Evolutionary conservation across 2,113 vertebrate species (phyloP).

Genomic region (Tretioscincus oriximinensis): DNA sequence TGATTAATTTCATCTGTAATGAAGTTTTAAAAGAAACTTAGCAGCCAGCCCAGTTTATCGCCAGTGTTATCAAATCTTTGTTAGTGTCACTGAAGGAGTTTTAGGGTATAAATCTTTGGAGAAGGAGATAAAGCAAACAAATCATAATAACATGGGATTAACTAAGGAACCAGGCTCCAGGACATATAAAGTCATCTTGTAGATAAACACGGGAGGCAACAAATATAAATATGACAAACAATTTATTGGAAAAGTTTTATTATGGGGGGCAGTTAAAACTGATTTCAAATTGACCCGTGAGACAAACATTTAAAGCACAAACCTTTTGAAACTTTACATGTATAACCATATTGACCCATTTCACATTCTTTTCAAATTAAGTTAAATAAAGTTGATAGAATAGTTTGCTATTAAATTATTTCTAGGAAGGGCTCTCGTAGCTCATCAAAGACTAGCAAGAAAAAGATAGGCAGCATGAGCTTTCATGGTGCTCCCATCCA

Average conservation of each 20-base stretch:
- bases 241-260: conserved; percentile 50
- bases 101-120: conserved; percentile 61
- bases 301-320: conserved; percentile 2
- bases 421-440: too few species aligned
- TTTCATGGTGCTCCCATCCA: too few species aligned
- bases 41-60: conserved; percentile 60
- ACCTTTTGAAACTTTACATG: not conserved
- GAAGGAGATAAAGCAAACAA: conserved; percentile 59
- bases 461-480: too few species aligned
- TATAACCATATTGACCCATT: too few species aligned
- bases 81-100: conserved; percentile 50
- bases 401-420: too few species aligned
- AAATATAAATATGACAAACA: conserved; percentile 57
- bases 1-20: conserved; percentile 81
- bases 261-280: conserved; percentile 23
- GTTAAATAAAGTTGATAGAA: too few species aligned
- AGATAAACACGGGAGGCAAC: conserved; percentile 42
- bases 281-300: conserved; percentile 40
- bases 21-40: conserved; percentile 69
- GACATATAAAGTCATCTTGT: conserved; percentile 57
- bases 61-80: conserved; percentile 59
- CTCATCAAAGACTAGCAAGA: too few species aligned
- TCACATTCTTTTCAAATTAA: too few species aligned
- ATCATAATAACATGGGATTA: conserved; percentile 57
- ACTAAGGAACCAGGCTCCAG: conserved; percentile 30